These are phyloP conservation scores for Alosa alosa DNA, from an alignment of 2,113 vertebrate species.

Conservation along the genomic window DNA sequence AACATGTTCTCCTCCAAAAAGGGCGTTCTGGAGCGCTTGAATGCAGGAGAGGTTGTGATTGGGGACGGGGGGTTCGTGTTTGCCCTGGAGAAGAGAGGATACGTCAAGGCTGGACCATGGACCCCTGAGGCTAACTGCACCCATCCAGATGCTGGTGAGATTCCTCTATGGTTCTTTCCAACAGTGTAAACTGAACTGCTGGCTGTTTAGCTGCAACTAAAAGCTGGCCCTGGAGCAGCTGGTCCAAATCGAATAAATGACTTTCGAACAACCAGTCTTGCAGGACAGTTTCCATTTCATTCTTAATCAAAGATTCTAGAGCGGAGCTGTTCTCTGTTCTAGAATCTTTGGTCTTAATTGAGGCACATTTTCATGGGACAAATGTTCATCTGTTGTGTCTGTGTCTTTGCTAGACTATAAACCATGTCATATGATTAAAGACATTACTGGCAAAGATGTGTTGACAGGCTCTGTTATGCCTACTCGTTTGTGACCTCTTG, in stretches of 20 bases:
- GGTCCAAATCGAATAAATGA: not conserved
- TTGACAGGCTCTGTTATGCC: not conserved
- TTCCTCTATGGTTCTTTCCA: not conserved
- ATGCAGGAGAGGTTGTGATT: constrained; percentile 77
- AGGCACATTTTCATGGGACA: not conserved
- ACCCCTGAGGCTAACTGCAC: constrained; percentile 79
- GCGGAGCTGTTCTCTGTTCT: too few relatives aligned
- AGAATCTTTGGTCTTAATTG: not conserved
- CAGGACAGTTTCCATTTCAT: not conserved
- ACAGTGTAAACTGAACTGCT: not conserved
- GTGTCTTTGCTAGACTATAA: not conserved
- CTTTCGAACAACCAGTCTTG: too few relatives aligned
- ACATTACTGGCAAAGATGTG: not conserved
- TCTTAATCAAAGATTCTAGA: too few relatives aligned
- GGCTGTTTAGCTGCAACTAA: not conserved
- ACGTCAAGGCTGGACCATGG: constrained; percentile 81
- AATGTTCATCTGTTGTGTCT: not conserved
- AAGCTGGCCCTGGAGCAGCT: not conserved
- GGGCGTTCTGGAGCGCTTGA: constrained; percentile 80
- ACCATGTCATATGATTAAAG: not conserved
- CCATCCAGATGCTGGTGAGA: constrained; percentile 79
- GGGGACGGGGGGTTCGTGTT: constrained; percentile 84
- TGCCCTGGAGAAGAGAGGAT: constrained; percentile 81
- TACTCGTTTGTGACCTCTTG: not conserved
- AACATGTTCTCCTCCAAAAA: constrained; percentile 31